A percentile compares a stretch with the other conserved stretches of the same genome.
phyloP scores from a whole-genome alignment of 2,888 invertebrate species.

The Plutella xylostella region DNA sequence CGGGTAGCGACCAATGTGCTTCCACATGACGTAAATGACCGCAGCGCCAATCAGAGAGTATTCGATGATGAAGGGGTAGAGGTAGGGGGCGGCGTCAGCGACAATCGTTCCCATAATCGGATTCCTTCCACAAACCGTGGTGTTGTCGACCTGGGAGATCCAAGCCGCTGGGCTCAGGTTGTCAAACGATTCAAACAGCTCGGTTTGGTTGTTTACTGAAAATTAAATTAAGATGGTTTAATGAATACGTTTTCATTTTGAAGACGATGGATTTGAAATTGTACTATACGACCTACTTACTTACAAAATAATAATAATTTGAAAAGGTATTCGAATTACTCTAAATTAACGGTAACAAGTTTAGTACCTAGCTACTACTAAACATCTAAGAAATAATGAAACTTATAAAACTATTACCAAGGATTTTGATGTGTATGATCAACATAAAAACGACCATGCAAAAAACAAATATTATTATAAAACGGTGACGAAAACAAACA shows the following conservation, averaged over 20 bases:
- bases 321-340: too few species aligned
- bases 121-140: conserved; percentile 80
- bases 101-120: conserved; percentile 95
- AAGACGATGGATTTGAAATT: too few species aligned
- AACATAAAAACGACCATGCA: not conserved
- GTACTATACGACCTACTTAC: too few species aligned
- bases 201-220: conserved; percentile 53
- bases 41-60: conserved; percentile 96
- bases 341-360: too few species aligned
- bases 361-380: too few species aligned
- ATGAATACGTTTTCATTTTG: too few species aligned
- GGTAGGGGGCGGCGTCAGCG: conserved; percentile 91
- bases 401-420: too few species aligned
- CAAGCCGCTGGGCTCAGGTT: conserved; percentile 70
- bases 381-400: too few species aligned
- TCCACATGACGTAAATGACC: conserved; percentile 97
- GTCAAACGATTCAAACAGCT: conserved; percentile 70
- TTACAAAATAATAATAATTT: too few species aligned
- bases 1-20: conserved; percentile 90
- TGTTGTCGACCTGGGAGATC: conserved; percentile 67
- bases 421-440: too few species aligned
- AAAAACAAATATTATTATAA: conserved; percentile 16
- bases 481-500: not conserved
- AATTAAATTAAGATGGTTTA: conserved; percentile 21
- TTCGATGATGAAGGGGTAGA: conserved; percentile 96